phyloP scores from a whole-genome alignment of 2,113 vertebrate genomes.

The Xiphias gladius region DNA sequence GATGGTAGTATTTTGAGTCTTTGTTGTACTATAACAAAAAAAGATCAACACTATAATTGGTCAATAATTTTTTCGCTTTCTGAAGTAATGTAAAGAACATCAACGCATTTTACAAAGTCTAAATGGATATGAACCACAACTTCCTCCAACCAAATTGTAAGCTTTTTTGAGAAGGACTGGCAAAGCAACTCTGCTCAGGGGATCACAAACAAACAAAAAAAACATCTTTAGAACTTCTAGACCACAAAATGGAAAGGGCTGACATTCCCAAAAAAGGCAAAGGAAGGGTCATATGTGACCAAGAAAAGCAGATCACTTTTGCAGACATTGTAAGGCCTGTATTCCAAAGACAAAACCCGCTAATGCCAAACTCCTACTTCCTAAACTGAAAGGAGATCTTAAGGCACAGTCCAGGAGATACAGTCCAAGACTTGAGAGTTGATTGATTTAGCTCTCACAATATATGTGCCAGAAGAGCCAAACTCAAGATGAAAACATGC shows the following conservation, averaged over 20 bases:
- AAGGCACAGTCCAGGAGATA: neutral
- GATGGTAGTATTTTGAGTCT: neutral
- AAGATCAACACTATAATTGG: too few species aligned
- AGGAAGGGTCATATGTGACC: neutral
- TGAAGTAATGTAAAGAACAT: neutral
- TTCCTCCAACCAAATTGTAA: neutral
- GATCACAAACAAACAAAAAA: constrained; percentile 47
- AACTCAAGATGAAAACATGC: neutral
- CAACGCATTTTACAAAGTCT: neutral
- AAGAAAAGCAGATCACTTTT: constrained; percentile 32
- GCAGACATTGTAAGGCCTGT: constrained; percentile 2
- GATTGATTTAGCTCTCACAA: neutral
- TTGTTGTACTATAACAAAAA: neutral
- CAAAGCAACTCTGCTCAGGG: neutral
- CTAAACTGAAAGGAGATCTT: too few species aligned
- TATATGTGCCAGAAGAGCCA: neutral
- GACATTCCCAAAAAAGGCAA: constrained; percentile 32
- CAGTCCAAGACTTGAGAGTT: neutral
- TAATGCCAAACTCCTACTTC: neutral
- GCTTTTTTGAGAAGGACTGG: neutral
- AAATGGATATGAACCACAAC: neutral
- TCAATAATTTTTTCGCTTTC: neutral
- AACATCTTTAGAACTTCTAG: neutral
- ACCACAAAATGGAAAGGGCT: neutral
- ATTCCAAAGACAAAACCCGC: neutral